These are phyloP conservation scores for Sesamia nonagrioides DNA, from an alignment of 1,140 invertebrate genomes.

Conservation along the genomic window DNA sequence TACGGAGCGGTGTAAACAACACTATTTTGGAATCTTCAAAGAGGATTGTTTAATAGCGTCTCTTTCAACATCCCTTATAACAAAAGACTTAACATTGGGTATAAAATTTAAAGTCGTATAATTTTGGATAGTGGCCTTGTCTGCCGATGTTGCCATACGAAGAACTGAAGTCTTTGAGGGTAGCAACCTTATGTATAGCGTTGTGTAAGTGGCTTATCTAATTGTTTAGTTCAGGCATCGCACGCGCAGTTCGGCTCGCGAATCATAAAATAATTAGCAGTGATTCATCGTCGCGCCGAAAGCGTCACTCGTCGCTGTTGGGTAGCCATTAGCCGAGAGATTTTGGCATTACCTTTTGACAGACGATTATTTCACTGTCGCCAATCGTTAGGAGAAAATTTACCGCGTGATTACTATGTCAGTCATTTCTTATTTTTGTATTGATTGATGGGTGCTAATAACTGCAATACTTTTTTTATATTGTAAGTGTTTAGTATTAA, in stretches of 20 bases:
- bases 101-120: constrained; percentile 72
- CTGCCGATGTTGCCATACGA: constrained; percentile 44
- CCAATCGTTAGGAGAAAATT: constrained; percentile 76
- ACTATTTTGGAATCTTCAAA: constrained; percentile 71
- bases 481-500: background rate
- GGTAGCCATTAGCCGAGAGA: constrained; percentile 66
- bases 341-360: constrained; percentile 83
- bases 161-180: background rate
- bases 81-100: constrained; percentile 77
- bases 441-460: constrained; percentile 32
- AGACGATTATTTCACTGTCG: constrained; percentile 83
- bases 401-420: constrained; percentile 68
- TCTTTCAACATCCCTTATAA: constrained; percentile 72
- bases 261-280: constrained; percentile 83
- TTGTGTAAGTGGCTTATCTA: constrained; percentile 46
- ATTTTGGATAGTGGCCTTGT: constrained; percentile 74
- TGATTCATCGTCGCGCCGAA: constrained; percentile 78
- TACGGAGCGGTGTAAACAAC: constrained; percentile 60
- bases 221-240: constrained; percentile 66
- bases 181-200: background rate
- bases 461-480: constrained; percentile 4
- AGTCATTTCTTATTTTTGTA: constrained; percentile 54
- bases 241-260: constrained; percentile 51
- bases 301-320: constrained; percentile 70
- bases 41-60: constrained; percentile 68